Evolutionary conservation across 1,140 invertebrate species (phyloP), one percentile per base, ranked within the genome.

Genomic region (Orius insidiosus): DNA sequence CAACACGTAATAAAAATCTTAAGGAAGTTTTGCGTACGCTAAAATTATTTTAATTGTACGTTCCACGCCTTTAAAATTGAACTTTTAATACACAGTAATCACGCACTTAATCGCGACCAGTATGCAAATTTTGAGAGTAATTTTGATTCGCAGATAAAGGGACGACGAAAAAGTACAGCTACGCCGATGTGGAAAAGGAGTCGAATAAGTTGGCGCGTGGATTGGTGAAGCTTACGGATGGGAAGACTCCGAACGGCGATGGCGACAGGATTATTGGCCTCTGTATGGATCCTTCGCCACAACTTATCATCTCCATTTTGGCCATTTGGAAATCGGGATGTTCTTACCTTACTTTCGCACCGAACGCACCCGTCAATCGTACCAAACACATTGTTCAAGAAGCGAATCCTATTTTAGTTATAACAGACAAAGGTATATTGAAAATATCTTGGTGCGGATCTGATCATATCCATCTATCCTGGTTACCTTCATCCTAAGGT

Each of bases 271-370:
- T 85, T 2, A 66, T 87, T 0, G 80, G 75, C 1, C 77, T 89
- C 0, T 80, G 75, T 55, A 73, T 88, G 68, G 70, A 74, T 46
- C 81, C 84, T 0, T 72, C 75, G 8, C 74, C 83, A 53, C 68
- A 71, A 13, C 67, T 87, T 14, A 68, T 87, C 1, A 64, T 72
- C 0, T 63, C 72, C 0, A 60, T 90, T 15, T 58, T 88, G 45
- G 74, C 79, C 8, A 75, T 83, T 36, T 74, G 81, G 69, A 90
- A 89, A 67, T 65, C 75, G 0, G 84, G 84, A 0, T 79, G 78
- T 36, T 77, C 82, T 0, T 90, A 88, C 60, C 60, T 90, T 30
- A 85, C 85, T 0, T 64, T 89, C 45, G 84, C 88, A 58, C 69
- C 74, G 1, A 72, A 70, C 39, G 85, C 85, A 54, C 83, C 85